phyloP scores from a whole-genome alignment of 1,140 invertebrate genomes.

The Euschistus heros region DNA sequence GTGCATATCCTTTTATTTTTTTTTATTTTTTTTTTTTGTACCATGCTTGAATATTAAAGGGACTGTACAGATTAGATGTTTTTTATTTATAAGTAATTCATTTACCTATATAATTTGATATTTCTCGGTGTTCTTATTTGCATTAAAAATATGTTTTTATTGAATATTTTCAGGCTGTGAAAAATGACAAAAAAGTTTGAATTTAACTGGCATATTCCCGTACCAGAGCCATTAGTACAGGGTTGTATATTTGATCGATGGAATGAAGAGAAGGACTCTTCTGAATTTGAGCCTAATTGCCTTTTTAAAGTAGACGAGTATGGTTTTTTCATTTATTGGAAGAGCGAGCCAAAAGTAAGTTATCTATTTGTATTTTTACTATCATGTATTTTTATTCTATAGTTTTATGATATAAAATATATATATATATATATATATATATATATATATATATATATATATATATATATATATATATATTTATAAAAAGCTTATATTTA shows the following conservation, averaged over 20 bases:
- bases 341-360: conserved; percentile 85
- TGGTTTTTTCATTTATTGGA: conserved; percentile 99
- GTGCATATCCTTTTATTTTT: too few relatives aligned
- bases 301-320: conserved; percentile 94
- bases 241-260: conserved; percentile 87
- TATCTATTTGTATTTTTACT: neutral
- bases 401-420: too few relatives aligned
- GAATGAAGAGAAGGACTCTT: conserved; percentile 91
- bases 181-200: conserved; percentile 96
- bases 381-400: too few relatives aligned
- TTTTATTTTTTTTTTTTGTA: too few relatives aligned
- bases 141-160: neutral
- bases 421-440: too few relatives aligned
- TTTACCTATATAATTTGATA: too few relatives aligned
- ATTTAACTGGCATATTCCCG: conserved; percentile 93
- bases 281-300: conserved; percentile 77
- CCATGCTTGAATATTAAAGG: too few relatives aligned
- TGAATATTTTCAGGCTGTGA: conserved; percentile 13
- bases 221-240: conserved; percentile 74
- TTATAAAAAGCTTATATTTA: neutral
- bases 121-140: too few relatives aligned
- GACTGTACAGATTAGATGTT: too few relatives aligned
- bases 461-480: neutral
- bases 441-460: too few relatives aligned
- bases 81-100: too few relatives aligned